A percentile compares a stretch with the other conserved stretches of the same genome.
phyloP scores from a whole-genome alignment of 92 coral and sea anemone genomes.

The Phenganax subtilis region DNA sequence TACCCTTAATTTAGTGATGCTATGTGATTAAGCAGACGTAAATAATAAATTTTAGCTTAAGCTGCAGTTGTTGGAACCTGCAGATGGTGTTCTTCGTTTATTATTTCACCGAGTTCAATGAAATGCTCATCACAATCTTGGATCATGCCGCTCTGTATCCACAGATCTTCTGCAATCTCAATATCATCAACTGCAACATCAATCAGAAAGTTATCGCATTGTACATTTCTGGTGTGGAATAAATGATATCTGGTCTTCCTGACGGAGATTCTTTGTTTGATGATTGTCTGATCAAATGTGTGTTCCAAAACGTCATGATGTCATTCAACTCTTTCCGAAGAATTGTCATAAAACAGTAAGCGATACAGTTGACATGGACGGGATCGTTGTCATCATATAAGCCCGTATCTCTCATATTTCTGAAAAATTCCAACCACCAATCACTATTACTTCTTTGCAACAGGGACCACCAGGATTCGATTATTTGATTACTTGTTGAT shows the following conservation, averaged over 20 bases:
- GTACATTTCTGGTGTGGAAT: conserved; percentile 49
- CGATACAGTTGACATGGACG: conserved; percentile 34
- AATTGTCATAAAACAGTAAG: conserved; percentile 42
- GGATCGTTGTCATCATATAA: conserved; percentile 36
- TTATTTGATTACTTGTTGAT: background rate
- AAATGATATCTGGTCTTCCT: conserved; percentile 52
- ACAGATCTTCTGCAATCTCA: conserved; percentile 43
- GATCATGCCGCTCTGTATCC: conserved; percentile 15
- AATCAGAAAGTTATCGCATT: conserved; percentile 52
- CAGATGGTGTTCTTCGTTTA: conserved; percentile 33
- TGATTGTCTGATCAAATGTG: conserved; percentile 51
- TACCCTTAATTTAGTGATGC: background rate
- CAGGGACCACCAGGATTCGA: background rate
- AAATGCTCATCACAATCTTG: conserved; percentile 36
- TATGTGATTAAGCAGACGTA: conserved; percentile 21
- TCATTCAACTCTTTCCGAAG: conserved; percentile 31
- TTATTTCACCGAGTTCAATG: conserved; percentile 35
- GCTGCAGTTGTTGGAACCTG: conserved; percentile 24
- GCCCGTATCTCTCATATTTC: conserved; percentile 39
- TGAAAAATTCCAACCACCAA: conserved; percentile 18
- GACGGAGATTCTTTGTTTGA: conserved; percentile 44
- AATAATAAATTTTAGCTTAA: conserved; percentile 24
- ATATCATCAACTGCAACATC: conserved; percentile 53
- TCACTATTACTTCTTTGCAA: background rate
- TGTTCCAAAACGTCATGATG: conserved; percentile 44